Evolutionary conservation across 2,797 vertebrate genomes (phyloP), one percentile per base, ranked within the genome.

Genomic region (Betta splendens): DNA sequence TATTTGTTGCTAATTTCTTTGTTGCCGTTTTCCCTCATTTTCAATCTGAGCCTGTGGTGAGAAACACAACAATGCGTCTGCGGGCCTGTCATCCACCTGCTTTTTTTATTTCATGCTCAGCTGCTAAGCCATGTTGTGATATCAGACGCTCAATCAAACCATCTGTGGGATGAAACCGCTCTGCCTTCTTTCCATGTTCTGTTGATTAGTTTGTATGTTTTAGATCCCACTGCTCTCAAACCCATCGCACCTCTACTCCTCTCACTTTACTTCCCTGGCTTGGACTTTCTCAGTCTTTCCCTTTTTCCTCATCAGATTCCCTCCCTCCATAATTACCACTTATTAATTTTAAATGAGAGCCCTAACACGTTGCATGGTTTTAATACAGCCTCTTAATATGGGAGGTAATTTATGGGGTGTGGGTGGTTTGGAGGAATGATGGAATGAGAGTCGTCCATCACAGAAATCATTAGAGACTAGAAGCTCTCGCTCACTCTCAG

Each of bases 281-380:
- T 45, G 25, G 52, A 28, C 59, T 74, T 76, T 53, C 58, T 16
- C 72, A 75, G 69, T 70, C 77, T 75, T n/a, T 57, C 55, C 38
- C 32, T 57, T 66, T 85, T 81, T 76, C 68, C 70, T 75, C 75
- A 77, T 84, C 84, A 79, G 75, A 85, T 83, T 73, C 72, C 81
- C 84, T 89, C 82, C 87, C 84, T 86, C 85, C 83, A 94, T 96
- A 96, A 98, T 96, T 95, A 97, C 94, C 92, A 95, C 92, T 94
- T 97, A 97, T 97, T 97, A 95, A 96, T 96, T 95, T 96, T 97
- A 96, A 97, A 97, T 96, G 94, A 97, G 94, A 93, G 92, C 91
- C 92, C 92, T 95, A 95, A 96, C 94, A 92, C 92, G 74, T 94
- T 94, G 95, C 94, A 94, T 92, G 94, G 92, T 94, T 96, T 96